Conservation (phyloP, 2,888 invertebrate species). For the Netelia inedita region DNA sequence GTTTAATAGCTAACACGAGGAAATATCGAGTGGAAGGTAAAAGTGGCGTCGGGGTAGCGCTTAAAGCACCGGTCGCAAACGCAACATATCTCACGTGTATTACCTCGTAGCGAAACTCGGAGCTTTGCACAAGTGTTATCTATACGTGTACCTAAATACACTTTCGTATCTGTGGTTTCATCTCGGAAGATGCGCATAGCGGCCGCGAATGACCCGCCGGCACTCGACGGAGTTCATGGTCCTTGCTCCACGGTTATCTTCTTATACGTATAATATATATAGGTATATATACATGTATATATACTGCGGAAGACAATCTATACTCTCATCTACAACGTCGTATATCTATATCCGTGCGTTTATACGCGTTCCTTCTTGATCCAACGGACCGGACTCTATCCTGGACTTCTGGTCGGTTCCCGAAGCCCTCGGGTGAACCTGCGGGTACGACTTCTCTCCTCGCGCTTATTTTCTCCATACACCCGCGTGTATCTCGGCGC, state of each 20-base stretch:
- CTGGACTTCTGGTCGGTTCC: conserved; percentile 33
- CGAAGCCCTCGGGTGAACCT: conserved; percentile 40
- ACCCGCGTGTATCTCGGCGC: not conserved
- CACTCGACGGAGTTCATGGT: conserved; percentile 62
- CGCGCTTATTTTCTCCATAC: conserved; percentile 32
- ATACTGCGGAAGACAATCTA: conserved; percentile 60
- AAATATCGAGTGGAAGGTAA: no score
- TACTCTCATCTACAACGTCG: conserved; percentile 49
- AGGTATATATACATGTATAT: not conserved
- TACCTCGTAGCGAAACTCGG: not conserved
- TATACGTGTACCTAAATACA: conserved; percentile 29
- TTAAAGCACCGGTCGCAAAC: conserved; percentile 1
- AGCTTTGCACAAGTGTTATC: conserved; percentile 36
- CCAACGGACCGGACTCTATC: conserved; percentile 14
- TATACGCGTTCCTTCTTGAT: conserved; percentile 31
- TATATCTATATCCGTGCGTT: conserved; percentile 53
- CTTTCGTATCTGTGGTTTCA: conserved; percentile 22
- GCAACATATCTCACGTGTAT: not conserved
- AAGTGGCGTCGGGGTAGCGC: not conserved
- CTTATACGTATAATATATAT: not conserved
- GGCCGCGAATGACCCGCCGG: conserved; percentile 62
- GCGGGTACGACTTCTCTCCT: conserved; percentile 37
- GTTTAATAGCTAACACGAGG: not conserved
- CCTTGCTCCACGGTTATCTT: conserved; percentile 34
- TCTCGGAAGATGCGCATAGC: conserved; percentile 42